phyloP scores from a whole-genome alignment of 2,113 vertebrate species.

The Patagioenas fasciata region DNA sequence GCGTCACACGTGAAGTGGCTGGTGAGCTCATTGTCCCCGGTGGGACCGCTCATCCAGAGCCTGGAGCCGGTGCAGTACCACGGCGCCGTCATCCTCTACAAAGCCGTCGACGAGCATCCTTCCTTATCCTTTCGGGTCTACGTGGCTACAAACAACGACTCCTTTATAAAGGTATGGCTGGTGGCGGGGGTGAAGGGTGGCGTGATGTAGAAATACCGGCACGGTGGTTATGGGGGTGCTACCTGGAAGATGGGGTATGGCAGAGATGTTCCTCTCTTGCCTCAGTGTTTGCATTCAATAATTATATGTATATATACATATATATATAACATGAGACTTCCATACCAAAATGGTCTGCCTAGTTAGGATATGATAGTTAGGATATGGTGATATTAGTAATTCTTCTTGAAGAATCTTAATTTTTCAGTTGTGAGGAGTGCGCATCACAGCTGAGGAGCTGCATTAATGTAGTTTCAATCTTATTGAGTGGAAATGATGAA shows the following conservation, averaged over 20 bases:
- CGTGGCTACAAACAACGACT: constrained; percentile 85
- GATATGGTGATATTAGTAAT: too few species aligned
- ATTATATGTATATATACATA: too few species aligned
- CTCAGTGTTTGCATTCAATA: background rate
- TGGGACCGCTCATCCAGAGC: constrained; percentile 82
- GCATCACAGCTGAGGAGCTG: too few species aligned
- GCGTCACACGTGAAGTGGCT: constrained; percentile 84
- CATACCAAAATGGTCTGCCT: background rate
- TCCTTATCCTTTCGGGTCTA: constrained; percentile 84
- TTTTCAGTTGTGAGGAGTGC: too few species aligned
- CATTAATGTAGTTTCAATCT: too few species aligned
- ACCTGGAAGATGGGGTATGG: rapidly evolving
- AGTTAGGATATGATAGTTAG: background rate
- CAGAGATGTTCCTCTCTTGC: background rate
- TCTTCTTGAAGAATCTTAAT: too few species aligned
- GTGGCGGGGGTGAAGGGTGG: rapidly evolving
- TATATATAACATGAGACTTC: background rate
- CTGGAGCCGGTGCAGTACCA: constrained; percentile 75
- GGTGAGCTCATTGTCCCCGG: constrained; percentile 85
- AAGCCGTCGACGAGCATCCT: constrained; percentile 69
- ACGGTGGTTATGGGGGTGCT: background rate
- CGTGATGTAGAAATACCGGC: rapidly evolving
- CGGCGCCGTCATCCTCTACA: constrained; percentile 84
- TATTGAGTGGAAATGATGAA: too few species aligned
- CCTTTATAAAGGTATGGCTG: constrained; percentile 80